Evolutionary conservation across 2,797 vertebrate genomes (phyloP), one percentile per base, ranked within the genome.

Genomic region (Aeoliscus strigatus): DNA sequence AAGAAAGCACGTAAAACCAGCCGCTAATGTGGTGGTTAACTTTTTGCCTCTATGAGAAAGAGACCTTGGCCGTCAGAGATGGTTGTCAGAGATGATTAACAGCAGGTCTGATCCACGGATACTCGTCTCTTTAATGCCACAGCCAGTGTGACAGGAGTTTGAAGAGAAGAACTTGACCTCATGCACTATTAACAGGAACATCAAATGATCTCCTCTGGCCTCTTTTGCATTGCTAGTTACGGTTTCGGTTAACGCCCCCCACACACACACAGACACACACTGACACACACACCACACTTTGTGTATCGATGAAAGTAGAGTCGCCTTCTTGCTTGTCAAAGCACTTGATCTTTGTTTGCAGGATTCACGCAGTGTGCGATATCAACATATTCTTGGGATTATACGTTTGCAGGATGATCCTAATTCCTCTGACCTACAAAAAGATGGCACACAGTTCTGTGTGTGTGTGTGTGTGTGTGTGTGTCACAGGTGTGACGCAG

Each of bases 371-470:
- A 27, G 37, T 40, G 42, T 49, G 57, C 39, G 52, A 70, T 75
- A 74, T 72, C 60, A 69, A 46, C 57, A 62, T 75, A 75, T 75
- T 79, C 63, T 77, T 56, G 9, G 55, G 60, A 75, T 79, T 67
- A 74, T 70, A 51, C 24, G 13, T 51, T 59, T 40, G 53, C 57
- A 60, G 62, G 63, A 63, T 75, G 70, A 77, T 80, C 71, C 56
- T 60, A 59, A 81, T 65, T 82, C 65, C 6, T 64, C 27, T 79
- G 67, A 78, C 74, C 74, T 65, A 79, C 45, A 73, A 77, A 77
- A 32, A 62, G 23, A 67, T 39, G 48, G 69, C 48, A 66, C 33
- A 62, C 36, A 42, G 32, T 67, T 64, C 30, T 51, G 30, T 41
- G 64, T 71, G 49, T 3, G 18, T 3, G n/a, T n/a, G n/a, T n/a